Evolutionary conservation across 2,888 invertebrate species (phyloP), one percentile per base, ranked within the genome.

Genomic region (Eledona agricola): DNA sequence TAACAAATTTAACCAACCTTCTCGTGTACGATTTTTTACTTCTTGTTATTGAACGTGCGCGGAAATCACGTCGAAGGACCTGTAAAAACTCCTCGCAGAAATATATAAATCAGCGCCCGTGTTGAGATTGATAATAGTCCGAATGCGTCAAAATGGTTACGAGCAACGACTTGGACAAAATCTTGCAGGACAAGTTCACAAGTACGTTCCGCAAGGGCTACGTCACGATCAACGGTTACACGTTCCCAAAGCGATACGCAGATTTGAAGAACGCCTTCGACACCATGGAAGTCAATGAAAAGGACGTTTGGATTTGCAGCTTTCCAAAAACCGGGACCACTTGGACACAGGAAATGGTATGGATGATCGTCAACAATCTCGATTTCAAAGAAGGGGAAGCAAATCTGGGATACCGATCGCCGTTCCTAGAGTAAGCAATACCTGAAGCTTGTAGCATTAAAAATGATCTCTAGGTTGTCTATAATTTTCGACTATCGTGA

Each of bases 281-380:
- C 34, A 72, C 79, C 55, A 76, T 80, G 65, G 69, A 77, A 42
- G 77, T 81, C 2, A 66, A 73, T 2, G 75, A 80, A 12, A 78
- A 80, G 26, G 82, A 83, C 56, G 65, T 81, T 15, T 83, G 81
- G 80, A 75, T 83, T 1, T 78, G 79, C 58, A 80, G 79, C 59
- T 82, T 80, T 69, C 82, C 81, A 1, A 82, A 82, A 73, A 78
- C 79, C 42, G 83, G 87, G 2, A 89, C 89, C 11, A 90, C 90
- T 9, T 89, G 89, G 89, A 81, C 86, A 0, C 88, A 88, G 71
- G 89, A 89, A 77, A 81, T 89, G 77, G 82, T 87, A 0, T 89
- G 88, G 84, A 77, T 87, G 51, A 78, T 89, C 25, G 79, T 81
- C 51, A 84, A 85, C 53, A 77, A 85, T 58, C 71, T 86, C 32